These are phyloP conservation scores for Hymenochirus boettgeri DNA, from an alignment of 2,113 vertebrate species.

Conservation along the genomic window DNA sequence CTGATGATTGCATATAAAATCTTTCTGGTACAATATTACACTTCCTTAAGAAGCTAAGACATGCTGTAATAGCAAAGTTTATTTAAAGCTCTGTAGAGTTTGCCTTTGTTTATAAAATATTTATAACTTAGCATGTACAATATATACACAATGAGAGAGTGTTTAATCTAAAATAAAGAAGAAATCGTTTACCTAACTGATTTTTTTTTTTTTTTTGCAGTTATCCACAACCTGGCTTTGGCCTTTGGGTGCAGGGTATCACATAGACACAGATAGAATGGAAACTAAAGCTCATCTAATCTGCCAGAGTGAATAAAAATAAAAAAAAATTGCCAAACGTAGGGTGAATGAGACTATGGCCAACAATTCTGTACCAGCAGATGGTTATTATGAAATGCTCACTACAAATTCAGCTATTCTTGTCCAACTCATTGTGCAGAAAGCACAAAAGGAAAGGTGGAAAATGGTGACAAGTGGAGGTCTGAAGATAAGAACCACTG, in stretches of 20 bases:
- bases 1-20: neutral
- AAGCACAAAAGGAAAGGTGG: conserved; percentile 13
- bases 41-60: neutral
- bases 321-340: neutral
- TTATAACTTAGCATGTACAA: too few relatives aligned
- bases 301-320: neutral
- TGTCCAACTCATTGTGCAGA: neutral
- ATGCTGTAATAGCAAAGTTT: neutral
- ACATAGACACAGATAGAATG: neutral
- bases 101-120: too few relatives aligned
- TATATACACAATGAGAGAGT: too few relatives aligned
- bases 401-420: neutral
- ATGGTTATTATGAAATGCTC: conserved; percentile 15
- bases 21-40: conserved; percentile 9
- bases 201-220: too few relatives aligned
- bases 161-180: too few relatives aligned
- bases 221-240: too few relatives aligned
- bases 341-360: neutral
- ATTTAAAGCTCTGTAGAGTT: too few relatives aligned
- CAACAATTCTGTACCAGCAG: conserved; percentile 2
- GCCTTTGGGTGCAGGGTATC: neutral
- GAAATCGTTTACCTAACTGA: too few relatives aligned
- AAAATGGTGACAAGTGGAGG: conserved; percentile 23
- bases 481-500: conserved; percentile 24
- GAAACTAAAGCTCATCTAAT: neutral